phyloP scores from a whole-genome alignment of 2,888 invertebrate genomes.

The Laothoe populi region DNA sequence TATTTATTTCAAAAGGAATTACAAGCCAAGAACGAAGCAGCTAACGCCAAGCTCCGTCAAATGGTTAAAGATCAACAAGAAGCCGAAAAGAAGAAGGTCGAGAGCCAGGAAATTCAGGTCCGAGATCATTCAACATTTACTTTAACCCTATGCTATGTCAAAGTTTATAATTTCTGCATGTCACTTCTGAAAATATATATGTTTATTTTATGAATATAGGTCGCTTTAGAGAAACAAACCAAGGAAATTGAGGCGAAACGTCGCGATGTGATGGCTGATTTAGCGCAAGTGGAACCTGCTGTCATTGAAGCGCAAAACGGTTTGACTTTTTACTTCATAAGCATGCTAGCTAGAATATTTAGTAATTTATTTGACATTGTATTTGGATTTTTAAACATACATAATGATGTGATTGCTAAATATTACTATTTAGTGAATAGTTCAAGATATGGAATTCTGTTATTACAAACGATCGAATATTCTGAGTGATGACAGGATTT shows the following conservation, averaged over 20 bases:
- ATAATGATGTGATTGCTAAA: conserved; percentile 8
- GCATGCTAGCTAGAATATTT: conserved; percentile 37
- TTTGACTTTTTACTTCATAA: conserved; percentile 73
- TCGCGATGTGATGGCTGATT: conserved; percentile 96
- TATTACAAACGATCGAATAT: not conserved
- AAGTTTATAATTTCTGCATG: not conserved
- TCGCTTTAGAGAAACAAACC: conserved; percentile 93
- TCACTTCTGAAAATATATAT: not conserved
- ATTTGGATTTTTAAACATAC: not conserved
- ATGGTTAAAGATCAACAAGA: conserved; percentile 99
- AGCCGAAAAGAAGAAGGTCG: conserved; percentile 99
- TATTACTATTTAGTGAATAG: not conserved
- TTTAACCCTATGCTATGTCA: not conserved
- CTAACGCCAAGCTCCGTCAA: conserved; percentile 99
- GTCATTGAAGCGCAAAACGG: conserved; percentile 99
- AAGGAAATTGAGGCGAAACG: conserved; percentile 97
- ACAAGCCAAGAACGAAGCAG: conserved; percentile 99
- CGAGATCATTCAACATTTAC: conserved; percentile 26
- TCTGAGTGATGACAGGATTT: conserved; percentile 6
- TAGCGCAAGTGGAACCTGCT: conserved; percentile 99
- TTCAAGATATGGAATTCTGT: not conserved
- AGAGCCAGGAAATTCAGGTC: conserved; percentile 97
- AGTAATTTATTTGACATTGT: conserved; percentile 1
- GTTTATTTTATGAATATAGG: conserved; percentile 54
- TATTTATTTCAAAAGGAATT: conserved; percentile 86